A percentile compares a stretch with the other conserved stretches of the same genome.
Conservation (phyloP, 2,797 vertebrate species). For the Notoglanidium macrostoma region DNA sequence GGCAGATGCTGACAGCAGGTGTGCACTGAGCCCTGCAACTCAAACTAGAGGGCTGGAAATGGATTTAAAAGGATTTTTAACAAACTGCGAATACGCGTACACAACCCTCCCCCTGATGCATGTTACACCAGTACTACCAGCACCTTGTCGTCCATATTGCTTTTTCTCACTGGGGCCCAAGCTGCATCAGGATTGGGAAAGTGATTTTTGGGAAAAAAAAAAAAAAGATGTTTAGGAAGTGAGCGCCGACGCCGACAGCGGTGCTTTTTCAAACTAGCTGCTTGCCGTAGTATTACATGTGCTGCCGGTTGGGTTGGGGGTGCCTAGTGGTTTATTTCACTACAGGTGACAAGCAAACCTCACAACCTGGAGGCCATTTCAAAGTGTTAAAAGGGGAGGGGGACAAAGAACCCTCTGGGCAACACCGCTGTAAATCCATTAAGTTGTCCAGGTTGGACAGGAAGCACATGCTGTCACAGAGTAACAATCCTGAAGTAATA, state of each 20-base stretch:
- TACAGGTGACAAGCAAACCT: neutral
- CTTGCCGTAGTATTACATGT: conserved; percentile 5
- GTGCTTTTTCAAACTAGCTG: neutral
- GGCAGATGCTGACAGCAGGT: neutral
- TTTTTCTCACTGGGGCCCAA: neutral
- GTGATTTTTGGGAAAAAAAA: neutral
- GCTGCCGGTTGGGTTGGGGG: neutral
- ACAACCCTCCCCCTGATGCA: neutral
- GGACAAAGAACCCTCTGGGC: neutral
- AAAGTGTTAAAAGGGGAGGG: neutral
- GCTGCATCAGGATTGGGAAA: neutral
- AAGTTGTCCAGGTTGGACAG: conserved; percentile 21
- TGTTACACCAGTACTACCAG: neutral
- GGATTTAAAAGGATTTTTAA: neutral
- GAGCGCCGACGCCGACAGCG: neutral
- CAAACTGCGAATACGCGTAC: neutral
- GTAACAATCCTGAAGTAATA: conserved; percentile 22
- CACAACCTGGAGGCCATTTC: conserved; percentile 19
- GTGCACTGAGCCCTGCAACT: neutral
- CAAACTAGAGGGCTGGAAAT: neutral
- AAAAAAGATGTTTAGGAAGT: neutral
- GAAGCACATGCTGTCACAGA: neutral
- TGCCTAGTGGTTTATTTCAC: neutral
- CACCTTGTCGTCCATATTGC: neutral
- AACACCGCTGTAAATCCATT: conserved; percentile 27